Evolutionary conservation across 2,888 invertebrate species (phyloP), one percentile per base, ranked within the genome.

Genomic region (Stenodera caucasica): DNA sequence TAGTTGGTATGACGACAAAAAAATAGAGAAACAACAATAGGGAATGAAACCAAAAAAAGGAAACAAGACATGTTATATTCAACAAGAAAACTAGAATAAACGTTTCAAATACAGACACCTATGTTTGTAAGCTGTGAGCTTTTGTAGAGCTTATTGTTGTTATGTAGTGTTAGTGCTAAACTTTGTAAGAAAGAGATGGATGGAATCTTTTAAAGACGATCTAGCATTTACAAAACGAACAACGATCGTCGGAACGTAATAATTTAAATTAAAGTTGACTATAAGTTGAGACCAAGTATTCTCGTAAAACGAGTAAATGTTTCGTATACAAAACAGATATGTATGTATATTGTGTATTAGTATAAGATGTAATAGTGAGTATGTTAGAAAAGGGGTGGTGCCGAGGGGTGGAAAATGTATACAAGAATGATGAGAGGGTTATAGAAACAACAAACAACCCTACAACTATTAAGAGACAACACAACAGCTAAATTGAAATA

Each of bases 261-360:
- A 72, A 73, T 73, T 73, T 72, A 73, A 73, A 74, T 73, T 74
- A 74, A 74, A 73, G 73, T 73, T 71, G 62, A 71, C 70, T 71
- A 72, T 74, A 73, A 74, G 72, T 73, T 74, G 66, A 63, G 51
- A 66, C 67, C 65, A 73, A 74, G 74, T 74, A 74, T 74, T 72
- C 73, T 70, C 72, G 71, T 70, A 72, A 72, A 72, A 61, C 68
- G 69, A 71, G 70, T 67, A 72, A 72, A 74, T 72, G 73, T 71
- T 70, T 72, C 71, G 70, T 67, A 68, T 40, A 40, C 37, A 37
- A 15, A 37, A 37, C 37, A n/a, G 18, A 40, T 40, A 40, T 18
- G 35, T 35, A 35, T 35, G 7, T 35, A 18, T 40, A 40, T 40
- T n/a, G n/a, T n/a, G n/a, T n/a, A n/a, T n/a, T n/a, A n/a, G 37